Conservation (phyloP, 2,888 invertebrate species). For the Quadriops clusia region DNA sequence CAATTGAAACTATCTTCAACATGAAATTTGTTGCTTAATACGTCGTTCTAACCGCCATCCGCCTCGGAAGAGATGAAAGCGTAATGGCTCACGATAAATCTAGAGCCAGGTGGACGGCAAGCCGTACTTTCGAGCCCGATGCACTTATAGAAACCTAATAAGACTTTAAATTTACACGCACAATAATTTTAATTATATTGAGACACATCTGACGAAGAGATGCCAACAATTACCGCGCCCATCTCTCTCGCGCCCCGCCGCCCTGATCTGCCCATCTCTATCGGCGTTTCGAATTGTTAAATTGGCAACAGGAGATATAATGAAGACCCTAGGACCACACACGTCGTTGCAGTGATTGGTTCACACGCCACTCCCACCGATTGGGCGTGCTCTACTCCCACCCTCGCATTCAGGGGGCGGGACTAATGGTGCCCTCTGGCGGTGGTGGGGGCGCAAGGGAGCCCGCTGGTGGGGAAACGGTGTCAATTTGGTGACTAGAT, state of each 20-base stretch:
- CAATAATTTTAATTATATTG: conserved; percentile 25
- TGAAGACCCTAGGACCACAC: conserved; percentile 39
- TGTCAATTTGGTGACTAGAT: conserved; percentile 19
- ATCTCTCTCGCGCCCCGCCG: conserved; percentile 8
- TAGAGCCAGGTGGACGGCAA: too few species aligned
- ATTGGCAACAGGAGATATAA: conserved; percentile 36
- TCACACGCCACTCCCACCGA: conserved; percentile 24
- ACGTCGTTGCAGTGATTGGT: conserved; percentile 37
- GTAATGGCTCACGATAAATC: too few species aligned
- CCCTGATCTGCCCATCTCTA: conserved; percentile 13
- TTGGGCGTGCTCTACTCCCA: conserved; percentile 15
- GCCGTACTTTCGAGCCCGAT: too few species aligned
- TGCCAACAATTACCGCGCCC: conserved; percentile 2
- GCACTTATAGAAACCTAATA: conserved; percentile 15
- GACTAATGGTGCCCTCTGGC: conserved; percentile 1
- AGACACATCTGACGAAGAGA: conserved; percentile 14
- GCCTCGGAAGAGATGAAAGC: too few species aligned
- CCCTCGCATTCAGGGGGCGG: conserved; percentile 8
- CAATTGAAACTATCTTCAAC: too few species aligned
- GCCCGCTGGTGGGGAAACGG: conserved; percentile 14
- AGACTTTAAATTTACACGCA: conserved; percentile 16
- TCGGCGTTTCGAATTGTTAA: conserved; percentile 33
- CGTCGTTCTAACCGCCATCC: too few species aligned
- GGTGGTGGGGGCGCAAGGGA: conserved; percentile 11
- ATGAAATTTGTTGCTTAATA: too few species aligned